phyloP scores from a whole-genome alignment of 1,140 invertebrate species.

The Halesus radiatus region DNA sequence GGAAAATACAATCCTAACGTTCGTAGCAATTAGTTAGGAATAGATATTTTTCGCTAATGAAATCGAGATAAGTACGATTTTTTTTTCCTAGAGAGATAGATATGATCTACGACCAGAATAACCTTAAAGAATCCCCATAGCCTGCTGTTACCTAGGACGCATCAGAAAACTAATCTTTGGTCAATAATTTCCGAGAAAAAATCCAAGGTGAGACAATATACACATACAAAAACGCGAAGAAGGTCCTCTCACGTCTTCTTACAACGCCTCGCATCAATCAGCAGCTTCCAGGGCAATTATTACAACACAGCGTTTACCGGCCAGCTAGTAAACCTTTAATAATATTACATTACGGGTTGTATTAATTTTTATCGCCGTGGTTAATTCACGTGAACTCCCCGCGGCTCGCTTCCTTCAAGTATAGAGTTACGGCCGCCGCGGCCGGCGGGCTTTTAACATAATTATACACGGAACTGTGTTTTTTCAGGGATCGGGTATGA shows the following conservation, averaged over 20 bases:
- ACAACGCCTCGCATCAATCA: neutral
- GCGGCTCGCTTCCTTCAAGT: neutral
- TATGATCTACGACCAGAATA: too few relatives aligned
- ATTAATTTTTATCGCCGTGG: conserved; percentile 30
- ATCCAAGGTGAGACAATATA: too few relatives aligned
- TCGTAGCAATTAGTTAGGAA: too few relatives aligned
- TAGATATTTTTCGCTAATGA: too few relatives aligned
- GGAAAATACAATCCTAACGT: too few relatives aligned
- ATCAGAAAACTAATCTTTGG: too few relatives aligned
- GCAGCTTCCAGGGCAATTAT: neutral
- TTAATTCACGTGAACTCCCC: conserved; percentile 26
- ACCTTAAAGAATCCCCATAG: too few relatives aligned
- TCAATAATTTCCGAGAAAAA: too few relatives aligned
- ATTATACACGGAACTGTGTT: neutral
- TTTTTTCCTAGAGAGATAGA: too few relatives aligned
- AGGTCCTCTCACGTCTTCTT: neutral
- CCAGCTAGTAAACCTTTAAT: conserved; percentile 5
- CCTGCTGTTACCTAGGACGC: too few relatives aligned
- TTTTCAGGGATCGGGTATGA: conserved; percentile 10
- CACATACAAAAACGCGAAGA: too few relatives aligned
- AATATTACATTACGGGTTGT: neutral
- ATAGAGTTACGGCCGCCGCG: conserved; percentile 3
- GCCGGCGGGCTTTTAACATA: conserved; percentile 7
- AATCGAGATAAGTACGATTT: too few relatives aligned
- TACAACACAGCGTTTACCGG: neutral